phyloP scores from a whole-genome alignment of 1,140 invertebrate genomes.

The Palaemon carinicauda region DNA sequence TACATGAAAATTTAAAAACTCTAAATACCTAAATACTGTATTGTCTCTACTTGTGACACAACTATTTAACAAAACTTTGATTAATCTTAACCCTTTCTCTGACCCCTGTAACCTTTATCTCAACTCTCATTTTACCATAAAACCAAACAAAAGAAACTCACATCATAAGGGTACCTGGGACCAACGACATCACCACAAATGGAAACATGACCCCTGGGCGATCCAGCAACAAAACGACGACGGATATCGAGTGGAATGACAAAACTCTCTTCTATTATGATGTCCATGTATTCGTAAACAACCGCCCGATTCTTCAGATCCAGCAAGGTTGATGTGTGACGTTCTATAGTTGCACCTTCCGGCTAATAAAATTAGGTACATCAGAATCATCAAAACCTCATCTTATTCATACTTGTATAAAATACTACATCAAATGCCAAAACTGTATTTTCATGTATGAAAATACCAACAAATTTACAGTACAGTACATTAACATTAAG shows the following conservation, averaged over 20 bases:
- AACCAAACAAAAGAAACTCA: background rate
- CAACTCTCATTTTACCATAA: background rate
- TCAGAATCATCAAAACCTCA: too few relatives aligned
- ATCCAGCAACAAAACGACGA: slow-evolving; percentile 73
- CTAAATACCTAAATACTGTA: too few relatives aligned
- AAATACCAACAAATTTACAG: too few relatives aligned
- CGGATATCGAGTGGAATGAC: slow-evolving; percentile 69
- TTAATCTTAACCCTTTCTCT: too few relatives aligned
- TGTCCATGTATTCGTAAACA: slow-evolving; percentile 70
- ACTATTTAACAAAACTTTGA: too few relatives aligned
- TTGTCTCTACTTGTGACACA: too few relatives aligned
- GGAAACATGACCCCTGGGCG: slow-evolving; percentile 85
- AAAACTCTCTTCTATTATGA: slow-evolving; percentile 71
- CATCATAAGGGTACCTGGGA: slow-evolving; percentile 72
- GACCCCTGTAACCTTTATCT: background rate
- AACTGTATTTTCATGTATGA: too few relatives aligned
- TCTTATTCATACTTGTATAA: too few relatives aligned
- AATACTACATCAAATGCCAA: too few relatives aligned
- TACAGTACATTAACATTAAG: too few relatives aligned
- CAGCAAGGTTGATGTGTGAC: slow-evolving; percentile 71
- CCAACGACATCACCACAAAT: slow-evolving; percentile 74
- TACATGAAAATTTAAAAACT: too few relatives aligned
- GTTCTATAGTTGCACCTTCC: slow-evolving; percentile 70
- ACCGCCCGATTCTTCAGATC: slow-evolving; percentile 71
- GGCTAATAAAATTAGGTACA: slow-evolving; percentile 61